Percentiles rank a stretch among this genome's conserved stretches.
These are phyloP conservation scores for Eupsittula cactorum DNA, from an alignment of 2,113 vertebrate genomes.

Conservation along the genomic window DNA sequence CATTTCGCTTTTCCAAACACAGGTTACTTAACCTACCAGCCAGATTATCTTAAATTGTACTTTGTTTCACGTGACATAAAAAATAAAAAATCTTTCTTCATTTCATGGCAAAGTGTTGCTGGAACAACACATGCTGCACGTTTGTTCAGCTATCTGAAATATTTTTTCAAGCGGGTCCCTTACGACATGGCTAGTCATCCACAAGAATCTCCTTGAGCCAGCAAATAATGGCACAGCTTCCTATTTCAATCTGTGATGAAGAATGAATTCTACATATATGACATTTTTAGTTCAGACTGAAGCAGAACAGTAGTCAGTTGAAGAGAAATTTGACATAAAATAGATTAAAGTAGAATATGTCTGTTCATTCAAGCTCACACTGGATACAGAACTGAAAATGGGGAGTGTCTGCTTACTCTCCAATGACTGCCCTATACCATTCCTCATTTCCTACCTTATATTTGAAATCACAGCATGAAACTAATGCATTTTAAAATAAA, in stretches of 20 bases:
- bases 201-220: slow-evolving; percentile 8
- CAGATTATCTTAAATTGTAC: neutral
- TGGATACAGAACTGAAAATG: neutral
- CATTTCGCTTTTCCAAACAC: neutral
- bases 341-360: neutral
- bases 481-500: neutral
- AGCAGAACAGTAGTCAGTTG: neutral
- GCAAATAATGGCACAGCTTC: neutral
- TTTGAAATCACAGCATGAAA: neutral
- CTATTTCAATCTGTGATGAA: neutral
- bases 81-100: neutral
- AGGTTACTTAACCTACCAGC: neutral
- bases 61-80: neutral
- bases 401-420: neutral
- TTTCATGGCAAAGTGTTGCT: neutral
- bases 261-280: neutral
- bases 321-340: slow-evolving; percentile 12
- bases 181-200: neutral
- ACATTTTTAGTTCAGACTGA: neutral
- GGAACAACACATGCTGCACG: neutral
- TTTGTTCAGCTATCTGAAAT: slow-evolving; percentile 49
- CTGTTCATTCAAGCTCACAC: neutral
- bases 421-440: neutral
- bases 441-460: neutral
- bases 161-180: slow-evolving; percentile 29